Conservation (phyloP, 2,888 invertebrate species). For the Lasioglossum figueresi region DNA sequence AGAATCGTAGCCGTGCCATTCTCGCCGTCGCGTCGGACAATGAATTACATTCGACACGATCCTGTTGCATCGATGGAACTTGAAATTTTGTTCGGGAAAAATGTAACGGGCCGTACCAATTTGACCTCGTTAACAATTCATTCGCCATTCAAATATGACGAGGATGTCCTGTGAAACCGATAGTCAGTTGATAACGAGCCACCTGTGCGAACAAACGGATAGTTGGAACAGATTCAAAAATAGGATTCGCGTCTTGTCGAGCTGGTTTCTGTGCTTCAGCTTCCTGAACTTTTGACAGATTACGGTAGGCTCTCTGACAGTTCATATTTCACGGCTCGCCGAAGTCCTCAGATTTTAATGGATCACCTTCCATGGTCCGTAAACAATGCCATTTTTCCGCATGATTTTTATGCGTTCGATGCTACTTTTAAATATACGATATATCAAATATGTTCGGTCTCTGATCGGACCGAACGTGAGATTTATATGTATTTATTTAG, state of each 20-base stretch:
- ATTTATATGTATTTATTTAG: no score
- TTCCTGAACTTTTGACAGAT: constrained; percentile 54
- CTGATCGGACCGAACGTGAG: no score
- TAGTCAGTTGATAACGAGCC: constrained; percentile 25
- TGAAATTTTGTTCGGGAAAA: background rate
- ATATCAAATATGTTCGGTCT: no score
- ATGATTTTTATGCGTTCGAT: background rate
- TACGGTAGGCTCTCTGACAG: constrained; percentile 31
- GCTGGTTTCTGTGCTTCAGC: constrained; percentile 42
- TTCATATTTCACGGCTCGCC: background rate
- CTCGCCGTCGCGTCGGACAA: background rate
- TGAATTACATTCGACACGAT: background rate
- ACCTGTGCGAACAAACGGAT: constrained; percentile 21
- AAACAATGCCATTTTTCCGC: background rate
- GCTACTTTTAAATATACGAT: no score
- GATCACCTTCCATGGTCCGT: background rate
- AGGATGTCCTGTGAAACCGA: background rate
- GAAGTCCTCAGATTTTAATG: background rate
- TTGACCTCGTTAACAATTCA: background rate
- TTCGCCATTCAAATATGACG: background rate
- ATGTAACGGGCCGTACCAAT: background rate
- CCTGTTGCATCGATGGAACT: background rate
- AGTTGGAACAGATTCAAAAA: constrained; percentile 55
- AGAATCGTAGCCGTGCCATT: background rate
- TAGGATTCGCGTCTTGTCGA: constrained; percentile 21